Evolutionary conservation across 2,888 invertebrate species (phyloP).

Genomic region (Malacosoma neustria): DNA sequence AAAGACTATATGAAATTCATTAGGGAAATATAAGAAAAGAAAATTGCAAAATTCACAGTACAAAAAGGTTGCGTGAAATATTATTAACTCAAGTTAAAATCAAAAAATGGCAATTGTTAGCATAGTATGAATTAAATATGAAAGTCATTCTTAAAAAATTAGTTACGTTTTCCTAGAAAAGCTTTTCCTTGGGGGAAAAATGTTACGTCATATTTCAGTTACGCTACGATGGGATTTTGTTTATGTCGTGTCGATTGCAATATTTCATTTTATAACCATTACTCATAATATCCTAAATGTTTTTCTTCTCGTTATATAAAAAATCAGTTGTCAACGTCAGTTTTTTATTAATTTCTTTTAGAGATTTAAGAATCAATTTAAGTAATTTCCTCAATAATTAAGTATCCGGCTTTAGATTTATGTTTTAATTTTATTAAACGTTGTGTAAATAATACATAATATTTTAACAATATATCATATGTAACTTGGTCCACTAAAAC

Average conservation of each 20-base stretch:
- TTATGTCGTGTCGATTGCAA: background rate
- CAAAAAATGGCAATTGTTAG: background rate
- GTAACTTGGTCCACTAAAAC: too few relatives aligned
- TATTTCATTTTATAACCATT: slow-evolving; percentile 7
- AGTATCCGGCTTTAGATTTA: too few relatives aligned
- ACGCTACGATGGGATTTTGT: slow-evolving; percentile 3
- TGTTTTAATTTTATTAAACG: too few relatives aligned
- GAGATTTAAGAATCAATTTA: too few relatives aligned
- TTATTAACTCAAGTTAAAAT: background rate
- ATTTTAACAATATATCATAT: too few relatives aligned
- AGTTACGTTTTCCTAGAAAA: background rate
- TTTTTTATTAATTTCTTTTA: too few relatives aligned
- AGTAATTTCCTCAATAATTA: too few relatives aligned
- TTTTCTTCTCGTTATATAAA: too few relatives aligned
- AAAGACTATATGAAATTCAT: background rate
- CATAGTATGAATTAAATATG: background rate
- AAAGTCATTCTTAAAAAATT: background rate
- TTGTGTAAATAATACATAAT: too few relatives aligned
- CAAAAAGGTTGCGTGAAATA: background rate
- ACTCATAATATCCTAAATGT: too few relatives aligned
- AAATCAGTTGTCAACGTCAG: too few relatives aligned
- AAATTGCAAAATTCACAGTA: background rate
- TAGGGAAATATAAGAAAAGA: background rate
- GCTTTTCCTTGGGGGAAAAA: background rate
- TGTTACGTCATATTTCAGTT: background rate